These are phyloP conservation scores for Urocyon cinereoargenteus DNA, from an alignment of 2,797 vertebrate species.

Conservation along the genomic window DNA sequence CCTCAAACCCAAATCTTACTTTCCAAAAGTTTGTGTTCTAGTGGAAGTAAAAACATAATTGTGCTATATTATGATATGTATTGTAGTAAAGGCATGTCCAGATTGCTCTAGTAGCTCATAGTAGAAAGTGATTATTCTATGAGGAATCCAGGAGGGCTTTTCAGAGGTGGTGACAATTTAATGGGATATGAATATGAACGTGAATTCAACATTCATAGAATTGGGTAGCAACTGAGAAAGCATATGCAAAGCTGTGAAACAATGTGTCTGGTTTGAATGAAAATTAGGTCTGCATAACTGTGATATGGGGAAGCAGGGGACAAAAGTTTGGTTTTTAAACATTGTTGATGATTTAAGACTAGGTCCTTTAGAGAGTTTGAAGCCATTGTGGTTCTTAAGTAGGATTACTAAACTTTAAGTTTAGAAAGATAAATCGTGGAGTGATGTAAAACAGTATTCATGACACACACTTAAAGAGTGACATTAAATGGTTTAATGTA, in stretches of 20 bases:
- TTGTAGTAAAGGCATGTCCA: not conserved
- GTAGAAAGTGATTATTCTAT: not conserved
- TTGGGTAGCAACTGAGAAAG: not conserved
- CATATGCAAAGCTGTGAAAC: not conserved
- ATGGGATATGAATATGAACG: not conserved
- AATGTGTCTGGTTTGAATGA: not conserved
- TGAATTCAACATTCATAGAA: not conserved
- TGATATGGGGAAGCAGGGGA: not conserved
- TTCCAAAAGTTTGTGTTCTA: not conserved
- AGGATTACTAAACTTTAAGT: conserved; percentile 34
- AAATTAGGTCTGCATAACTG: not conserved
- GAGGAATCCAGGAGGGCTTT: not conserved
- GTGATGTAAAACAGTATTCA: not conserved
- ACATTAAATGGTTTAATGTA: not conserved
- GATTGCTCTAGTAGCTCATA: not conserved
- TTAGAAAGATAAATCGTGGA: not conserved
- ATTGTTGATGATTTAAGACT: not conserved
- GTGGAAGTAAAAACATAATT: conserved; percentile 2
- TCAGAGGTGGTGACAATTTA: not conserved
- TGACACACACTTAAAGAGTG: not conserved
- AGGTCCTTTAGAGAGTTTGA: conserved; percentile 8
- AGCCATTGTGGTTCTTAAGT: not conserved
- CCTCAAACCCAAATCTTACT: not conserved
- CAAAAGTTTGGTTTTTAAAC: not conserved
- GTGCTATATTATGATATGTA: not conserved